Evolutionary conservation across 30 jellyfish, hydroid and myxozoan species (phyloP), one percentile per base, ranked within the genome.

Genomic region (Cassiopea xamachana): DNA sequence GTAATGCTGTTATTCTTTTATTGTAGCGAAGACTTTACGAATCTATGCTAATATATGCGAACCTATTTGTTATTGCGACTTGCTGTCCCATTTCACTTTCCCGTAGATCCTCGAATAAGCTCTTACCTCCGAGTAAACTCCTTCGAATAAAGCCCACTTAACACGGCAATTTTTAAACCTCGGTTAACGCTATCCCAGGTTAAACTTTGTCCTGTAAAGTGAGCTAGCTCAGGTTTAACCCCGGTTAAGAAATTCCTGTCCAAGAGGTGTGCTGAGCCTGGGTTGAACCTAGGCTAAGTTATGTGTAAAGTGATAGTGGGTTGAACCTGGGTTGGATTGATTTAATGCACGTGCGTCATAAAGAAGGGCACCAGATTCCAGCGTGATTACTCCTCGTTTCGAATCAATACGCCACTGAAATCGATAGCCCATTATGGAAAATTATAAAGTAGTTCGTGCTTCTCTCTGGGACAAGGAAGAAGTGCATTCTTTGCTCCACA

Each of bases 401-500:
- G 0, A 68, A 6, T 68, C 1, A 0, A 68, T 68, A 7, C 77
- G 39, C 46, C 0, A 16, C 27, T 7, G 16, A 44, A 7, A 4
- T 68, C 0, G 46, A 68, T 68, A 68, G 13, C n/a, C 44, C 77
- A 16, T 0, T 18, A 68, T 68, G 77, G 77, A 68, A 18, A 68
- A 6, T 68, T 4, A 68, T 18, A 68, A 4, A 68, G 77, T 4
- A 68, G 39, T 7, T 16, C 39, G 0, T 0, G 46, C 77, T 7
- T 68, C 77, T 68, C 77, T 68, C 68, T 74, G 83, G 83, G 60
- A 74, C 12, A 61, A 74, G 0, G 83, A 74, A 39, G 68, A 16
- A 74, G 83, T 74, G 14, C 83, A 0, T 16, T 74, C 83, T 16
- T 48, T 18, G 61, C 10, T 74, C 18, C 67, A 74, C 1, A 74